Conservation (phyloP, 2,888 invertebrate genomes). For the Sinelater perroti region DNA sequence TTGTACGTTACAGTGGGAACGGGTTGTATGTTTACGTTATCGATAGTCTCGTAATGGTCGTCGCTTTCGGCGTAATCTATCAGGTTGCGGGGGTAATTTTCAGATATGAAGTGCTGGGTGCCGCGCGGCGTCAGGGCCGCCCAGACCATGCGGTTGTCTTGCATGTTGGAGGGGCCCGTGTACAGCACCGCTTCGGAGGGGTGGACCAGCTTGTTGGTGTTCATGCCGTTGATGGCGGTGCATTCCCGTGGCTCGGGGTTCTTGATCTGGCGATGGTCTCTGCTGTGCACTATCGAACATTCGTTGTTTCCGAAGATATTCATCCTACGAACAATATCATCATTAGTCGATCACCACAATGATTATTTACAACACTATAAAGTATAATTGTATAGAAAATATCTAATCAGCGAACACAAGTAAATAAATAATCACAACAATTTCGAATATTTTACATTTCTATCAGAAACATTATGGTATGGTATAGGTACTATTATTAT, state of each 20-base stretch:
- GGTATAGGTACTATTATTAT: no score
- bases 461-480: no score
- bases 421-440: no score
- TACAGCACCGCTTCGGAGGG: conserved; percentile 56
- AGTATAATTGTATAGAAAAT: neutral
- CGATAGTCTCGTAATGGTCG: conserved; percentile 77
- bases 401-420: neutral
- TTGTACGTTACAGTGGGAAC: conserved; percentile 39
- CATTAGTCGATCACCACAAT: no score
- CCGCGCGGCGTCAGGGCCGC: conserved; percentile 85
- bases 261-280: conserved; percentile 57
- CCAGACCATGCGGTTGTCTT: conserved; percentile 68
- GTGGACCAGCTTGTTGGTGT: conserved; percentile 55
- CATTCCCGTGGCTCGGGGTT: conserved; percentile 60
- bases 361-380: neutral
- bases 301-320: conserved; percentile 67
- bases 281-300: conserved; percentile 60
- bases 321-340: conserved; percentile 60
- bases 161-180: conserved; percentile 50
- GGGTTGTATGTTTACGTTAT: conserved; percentile 64
- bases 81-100: conserved; percentile 69
- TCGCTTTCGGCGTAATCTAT: conserved; percentile 63
- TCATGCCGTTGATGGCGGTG: conserved; percentile 59
- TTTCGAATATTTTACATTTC: no score
- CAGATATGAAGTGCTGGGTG: conserved; percentile 79